phyloP scores from a whole-genome alignment of 2,888 invertebrate genomes.

The Quadroppia sp. region DNA sequence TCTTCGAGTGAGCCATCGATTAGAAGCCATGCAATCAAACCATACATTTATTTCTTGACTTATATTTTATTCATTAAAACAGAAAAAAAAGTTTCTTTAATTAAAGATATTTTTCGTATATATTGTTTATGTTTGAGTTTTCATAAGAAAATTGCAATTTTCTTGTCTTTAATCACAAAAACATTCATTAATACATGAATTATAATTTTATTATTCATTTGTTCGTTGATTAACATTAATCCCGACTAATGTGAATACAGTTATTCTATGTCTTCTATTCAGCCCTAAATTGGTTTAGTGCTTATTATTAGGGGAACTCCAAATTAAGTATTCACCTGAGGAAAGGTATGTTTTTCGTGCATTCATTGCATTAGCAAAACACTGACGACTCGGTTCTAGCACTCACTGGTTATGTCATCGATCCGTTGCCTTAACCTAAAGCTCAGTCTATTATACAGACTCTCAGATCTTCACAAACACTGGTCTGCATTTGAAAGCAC shows the following conservation, averaged over 20 bases:
- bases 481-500: not conserved
- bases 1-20: not conserved
- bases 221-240: not conserved
- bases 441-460: not conserved
- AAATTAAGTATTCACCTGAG: constrained; percentile 19
- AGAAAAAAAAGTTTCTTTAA: not conserved
- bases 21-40: not conserved
- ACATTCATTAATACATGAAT: too few relatives aligned
- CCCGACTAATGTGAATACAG: not conserved
- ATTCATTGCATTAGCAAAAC: constrained; percentile 1
- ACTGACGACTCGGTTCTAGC: not conserved
- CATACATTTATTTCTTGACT: not conserved
- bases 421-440: not conserved
- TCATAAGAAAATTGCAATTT: not conserved
- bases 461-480: not conserved
- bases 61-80: not conserved
- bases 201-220: not conserved
- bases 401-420: not conserved
- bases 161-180: too few relatives aligned
- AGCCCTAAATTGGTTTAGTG: not conserved
- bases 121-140: not conserved
- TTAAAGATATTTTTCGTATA: not conserved
- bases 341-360: constrained; percentile 12
- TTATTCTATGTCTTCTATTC: not conserved
- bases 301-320: not conserved